These are phyloP conservation scores for Hyppa rectilinea DNA, from an alignment of 2,888 invertebrate genomes.

Conservation along the genomic window DNA sequence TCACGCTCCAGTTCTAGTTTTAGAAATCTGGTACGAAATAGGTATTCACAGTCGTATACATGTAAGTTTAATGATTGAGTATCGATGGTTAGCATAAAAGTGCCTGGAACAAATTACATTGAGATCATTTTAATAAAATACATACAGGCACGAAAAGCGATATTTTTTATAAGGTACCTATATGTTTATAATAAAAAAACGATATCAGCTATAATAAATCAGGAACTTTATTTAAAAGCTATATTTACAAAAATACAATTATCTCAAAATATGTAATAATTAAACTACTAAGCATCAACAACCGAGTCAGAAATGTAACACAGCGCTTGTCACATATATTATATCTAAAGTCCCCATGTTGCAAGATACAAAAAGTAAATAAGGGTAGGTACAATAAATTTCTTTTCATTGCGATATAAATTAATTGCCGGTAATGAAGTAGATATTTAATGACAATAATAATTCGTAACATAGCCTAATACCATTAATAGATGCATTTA, in stretches of 20 bases:
- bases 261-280: slow-evolving; percentile 86
- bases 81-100: neutral
- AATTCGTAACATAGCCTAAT: neutral
- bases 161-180: too few relatives aligned
- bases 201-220: slow-evolving; percentile 77
- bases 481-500: neutral
- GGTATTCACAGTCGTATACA: neutral
- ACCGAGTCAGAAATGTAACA: slow-evolving; percentile 73
- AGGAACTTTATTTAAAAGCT: slow-evolving; percentile 89
- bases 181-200: slow-evolving; percentile 50
- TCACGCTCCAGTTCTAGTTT: neutral
- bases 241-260: slow-evolving; percentile 89
- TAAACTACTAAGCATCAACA: slow-evolving; percentile 79
- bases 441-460: neutral
- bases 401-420: neutral
- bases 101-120: neutral
- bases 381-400: neutral
- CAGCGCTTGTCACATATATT: slow-evolving; percentile 57
- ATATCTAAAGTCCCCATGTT: slow-evolving; percentile 48
- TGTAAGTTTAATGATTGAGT: too few relatives aligned
- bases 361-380: slow-evolving; percentile 18
- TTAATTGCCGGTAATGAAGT: too few relatives aligned
- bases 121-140: too few relatives aligned
- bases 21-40: neutral
- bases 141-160: too few relatives aligned